phyloP scores from a whole-genome alignment of 2,797 vertebrate genomes.

The Onychomys arenicola region DNA sequence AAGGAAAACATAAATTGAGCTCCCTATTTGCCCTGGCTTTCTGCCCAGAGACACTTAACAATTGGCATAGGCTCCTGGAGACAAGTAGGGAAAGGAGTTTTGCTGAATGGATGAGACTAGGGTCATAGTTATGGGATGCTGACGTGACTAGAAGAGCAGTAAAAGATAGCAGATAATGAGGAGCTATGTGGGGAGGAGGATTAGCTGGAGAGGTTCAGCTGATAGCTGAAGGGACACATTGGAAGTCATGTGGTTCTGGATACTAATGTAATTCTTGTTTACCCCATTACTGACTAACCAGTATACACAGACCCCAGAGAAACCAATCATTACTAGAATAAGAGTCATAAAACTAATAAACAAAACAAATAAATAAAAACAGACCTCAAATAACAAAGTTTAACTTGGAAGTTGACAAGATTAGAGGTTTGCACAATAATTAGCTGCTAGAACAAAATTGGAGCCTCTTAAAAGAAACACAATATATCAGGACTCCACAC shows the following conservation, averaged over 20 bases:
- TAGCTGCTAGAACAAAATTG: background rate
- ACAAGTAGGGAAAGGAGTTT: background rate
- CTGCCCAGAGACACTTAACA: constrained; percentile 44
- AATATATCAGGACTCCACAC: background rate
- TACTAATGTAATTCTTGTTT: background rate
- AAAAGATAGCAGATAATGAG: background rate
- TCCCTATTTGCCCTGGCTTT: constrained; percentile 24
- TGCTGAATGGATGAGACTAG: background rate
- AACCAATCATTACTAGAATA: background rate
- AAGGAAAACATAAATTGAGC: constrained; percentile 47
- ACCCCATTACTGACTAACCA: background rate
- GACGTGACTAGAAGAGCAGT: background rate
- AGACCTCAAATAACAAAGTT: background rate
- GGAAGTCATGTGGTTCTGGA: background rate
- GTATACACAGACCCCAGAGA: background rate
- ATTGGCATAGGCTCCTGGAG: background rate
- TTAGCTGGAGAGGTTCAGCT: background rate
- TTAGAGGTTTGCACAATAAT: background rate
- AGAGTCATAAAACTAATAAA: background rate
- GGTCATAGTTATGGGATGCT: background rate
- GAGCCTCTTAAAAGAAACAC: constrained; percentile 18
- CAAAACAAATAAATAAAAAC: background rate
- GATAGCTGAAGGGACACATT: background rate
- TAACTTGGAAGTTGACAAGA: background rate
- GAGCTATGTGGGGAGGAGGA: background rate